These are phyloP conservation scores for Thalassophryne amazonica DNA, from an alignment of 2,797 vertebrate species.

Conservation along the genomic window DNA sequence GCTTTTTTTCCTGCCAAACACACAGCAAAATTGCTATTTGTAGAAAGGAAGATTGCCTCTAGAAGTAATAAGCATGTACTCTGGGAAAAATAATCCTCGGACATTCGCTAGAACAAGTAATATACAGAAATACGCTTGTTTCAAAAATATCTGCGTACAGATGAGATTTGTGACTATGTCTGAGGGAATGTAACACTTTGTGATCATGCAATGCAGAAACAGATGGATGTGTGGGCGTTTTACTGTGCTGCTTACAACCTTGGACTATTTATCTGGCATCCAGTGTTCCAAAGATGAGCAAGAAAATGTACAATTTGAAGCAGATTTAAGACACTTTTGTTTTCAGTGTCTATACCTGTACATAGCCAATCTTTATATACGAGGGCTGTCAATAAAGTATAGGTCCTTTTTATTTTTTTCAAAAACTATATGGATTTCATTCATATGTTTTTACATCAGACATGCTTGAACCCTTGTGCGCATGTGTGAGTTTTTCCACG, in stretches of 20 bases:
- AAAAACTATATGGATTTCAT: too few species aligned
- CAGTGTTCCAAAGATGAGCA: constrained; percentile 6
- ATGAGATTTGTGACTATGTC: neutral
- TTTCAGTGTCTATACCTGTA: too few species aligned
- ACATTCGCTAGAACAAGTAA: neutral
- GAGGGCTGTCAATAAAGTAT: too few species aligned
- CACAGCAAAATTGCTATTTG: neutral
- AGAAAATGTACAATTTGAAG: too few species aligned
- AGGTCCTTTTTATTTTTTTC: too few species aligned
- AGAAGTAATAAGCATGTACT: neutral
- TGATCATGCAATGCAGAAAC: neutral
- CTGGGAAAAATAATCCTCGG: neutral
- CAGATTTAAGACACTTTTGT: too few species aligned
- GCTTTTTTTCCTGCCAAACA: neutral
- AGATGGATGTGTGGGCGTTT: neutral
- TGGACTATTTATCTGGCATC: too few species aligned
- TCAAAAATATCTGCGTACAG: neutral
- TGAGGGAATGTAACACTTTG: neutral
- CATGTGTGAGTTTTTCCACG: too few species aligned
- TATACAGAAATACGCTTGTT: neutral
- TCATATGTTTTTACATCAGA: too few species aligned
- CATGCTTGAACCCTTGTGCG: too few species aligned
- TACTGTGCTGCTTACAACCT: neutral
- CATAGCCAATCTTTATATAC: too few species aligned
- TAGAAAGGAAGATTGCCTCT: neutral